Conservation (phyloP, 2,797 vertebrate species). For the Takifugu ocellatus region DNA sequence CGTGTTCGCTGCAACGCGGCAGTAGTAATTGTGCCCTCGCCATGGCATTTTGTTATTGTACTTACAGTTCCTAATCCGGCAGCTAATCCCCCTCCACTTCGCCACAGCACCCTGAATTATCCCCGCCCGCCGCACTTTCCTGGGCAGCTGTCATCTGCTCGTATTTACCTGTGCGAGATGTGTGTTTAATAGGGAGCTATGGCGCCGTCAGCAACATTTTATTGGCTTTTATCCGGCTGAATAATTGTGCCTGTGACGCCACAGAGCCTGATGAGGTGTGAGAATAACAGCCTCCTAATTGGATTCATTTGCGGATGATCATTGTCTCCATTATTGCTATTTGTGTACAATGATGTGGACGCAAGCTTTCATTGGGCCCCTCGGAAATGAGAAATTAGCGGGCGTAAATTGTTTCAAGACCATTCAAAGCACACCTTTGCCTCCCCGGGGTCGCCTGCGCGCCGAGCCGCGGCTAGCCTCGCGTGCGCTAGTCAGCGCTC, state of each 20-base stretch:
- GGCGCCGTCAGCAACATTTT: constrained; percentile 41
- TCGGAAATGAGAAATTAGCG: constrained; percentile 72
- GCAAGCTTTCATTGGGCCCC: constrained; percentile 63
- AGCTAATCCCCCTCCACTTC: constrained; percentile 72
- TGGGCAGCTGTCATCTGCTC: constrained; percentile 56
- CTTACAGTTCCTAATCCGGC: constrained; percentile 72
- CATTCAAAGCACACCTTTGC: not conserved
- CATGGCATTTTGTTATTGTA: constrained; percentile 69
- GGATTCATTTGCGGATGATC: constrained; percentile 72
- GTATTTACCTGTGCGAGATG: constrained; percentile 46
- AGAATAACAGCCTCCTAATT: constrained; percentile 69
- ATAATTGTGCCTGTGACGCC: constrained; percentile 39
- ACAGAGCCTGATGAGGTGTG: constrained; percentile 47
- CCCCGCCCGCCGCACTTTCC: constrained; percentile 40
- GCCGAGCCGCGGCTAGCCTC: constrained; percentile 27
- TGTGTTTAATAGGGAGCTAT: constrained; percentile 46
- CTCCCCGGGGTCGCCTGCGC: constrained; percentile 8
- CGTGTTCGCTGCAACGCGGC: constrained; percentile 59
- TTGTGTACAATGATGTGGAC: constrained; percentile 64
- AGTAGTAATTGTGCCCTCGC: constrained; percentile 63
- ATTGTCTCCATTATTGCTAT: constrained; percentile 73
- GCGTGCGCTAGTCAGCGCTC: constrained; percentile 67
- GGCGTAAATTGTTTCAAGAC: constrained; percentile 64
- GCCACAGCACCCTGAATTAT: constrained; percentile 29
- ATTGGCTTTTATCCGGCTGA: constrained; percentile 26